phyloP scores from a whole-genome alignment of 1,140 invertebrate species.

The Leptopilina clavipes region DNA sequence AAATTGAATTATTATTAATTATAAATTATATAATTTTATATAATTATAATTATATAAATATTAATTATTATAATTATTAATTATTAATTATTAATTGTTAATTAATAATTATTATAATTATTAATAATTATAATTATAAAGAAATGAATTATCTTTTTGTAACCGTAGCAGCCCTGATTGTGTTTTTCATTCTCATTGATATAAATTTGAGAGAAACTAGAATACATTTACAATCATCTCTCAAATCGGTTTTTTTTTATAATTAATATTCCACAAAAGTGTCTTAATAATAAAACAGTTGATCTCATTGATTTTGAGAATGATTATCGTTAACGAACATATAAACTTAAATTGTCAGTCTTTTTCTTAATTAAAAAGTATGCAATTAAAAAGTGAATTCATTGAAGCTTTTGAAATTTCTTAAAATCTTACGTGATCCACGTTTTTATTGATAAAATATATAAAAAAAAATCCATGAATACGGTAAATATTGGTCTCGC shows the following conservation, averaged over 20 bases:
- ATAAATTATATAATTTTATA: no score
- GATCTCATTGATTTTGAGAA: background rate
- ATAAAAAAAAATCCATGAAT: no score
- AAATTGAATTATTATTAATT: no score
- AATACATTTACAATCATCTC: background rate
- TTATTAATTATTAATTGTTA: no score
- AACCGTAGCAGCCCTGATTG: background rate
- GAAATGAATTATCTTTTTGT: no score
- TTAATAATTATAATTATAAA: no score
- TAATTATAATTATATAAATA: no score
- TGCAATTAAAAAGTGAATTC: background rate
- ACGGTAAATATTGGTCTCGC: no score
- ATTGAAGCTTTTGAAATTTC: background rate
- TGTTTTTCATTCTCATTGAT: background rate
- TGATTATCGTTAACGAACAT: background rate
- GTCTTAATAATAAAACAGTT: background rate
- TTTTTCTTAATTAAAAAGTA: constrained; percentile 6
- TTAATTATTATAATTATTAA: no score
- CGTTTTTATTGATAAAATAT: no score
- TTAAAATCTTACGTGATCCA: background rate
- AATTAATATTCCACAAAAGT: background rate
- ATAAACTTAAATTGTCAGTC: constrained; percentile 13
- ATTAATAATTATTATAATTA: no score
- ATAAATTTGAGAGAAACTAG: background rate
- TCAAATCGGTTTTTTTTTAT: background rate